Evolutionary conservation across 2,113 vertebrate genomes (phyloP).

Genomic region (Dolichallabes microphthalmus): DNA sequence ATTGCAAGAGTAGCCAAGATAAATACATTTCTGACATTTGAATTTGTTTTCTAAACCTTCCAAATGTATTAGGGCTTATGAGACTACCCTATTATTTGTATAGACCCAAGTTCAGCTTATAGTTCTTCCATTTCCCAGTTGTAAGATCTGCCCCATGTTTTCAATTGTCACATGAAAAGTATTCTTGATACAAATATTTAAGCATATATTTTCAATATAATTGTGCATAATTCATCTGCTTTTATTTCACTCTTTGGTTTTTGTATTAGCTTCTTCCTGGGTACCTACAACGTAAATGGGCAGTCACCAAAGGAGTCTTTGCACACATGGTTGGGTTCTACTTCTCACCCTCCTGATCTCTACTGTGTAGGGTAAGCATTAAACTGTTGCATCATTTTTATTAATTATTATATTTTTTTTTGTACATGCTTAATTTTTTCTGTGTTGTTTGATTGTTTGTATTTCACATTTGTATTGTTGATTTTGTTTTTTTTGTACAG

Average conservation of each 20-base stretch:
- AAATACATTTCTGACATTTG: neutral
- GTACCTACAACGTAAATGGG: conserved; percentile 95
- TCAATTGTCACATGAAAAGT: neutral
- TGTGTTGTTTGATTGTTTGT: too few relatives aligned
- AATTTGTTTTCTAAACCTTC: neutral
- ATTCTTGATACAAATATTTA: neutral
- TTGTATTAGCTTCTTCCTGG: conserved; percentile 85
- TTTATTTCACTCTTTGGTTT: neutral
- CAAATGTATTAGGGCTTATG: neutral
- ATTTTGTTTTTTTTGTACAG: too few relatives aligned
- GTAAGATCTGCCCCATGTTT: neutral
- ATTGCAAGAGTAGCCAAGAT: neutral
- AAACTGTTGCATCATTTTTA: neutral
- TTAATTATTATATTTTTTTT: too few relatives aligned
- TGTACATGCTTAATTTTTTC: too few relatives aligned
- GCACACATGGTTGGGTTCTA: conserved; percentile 81
- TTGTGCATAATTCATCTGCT: neutral
- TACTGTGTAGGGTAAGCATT: conserved; percentile 89
- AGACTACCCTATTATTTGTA: neutral
- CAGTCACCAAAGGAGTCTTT: conserved; percentile 87
- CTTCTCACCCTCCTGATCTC: conserved; percentile 82
- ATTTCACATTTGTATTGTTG: too few relatives aligned
- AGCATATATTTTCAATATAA: neutral
- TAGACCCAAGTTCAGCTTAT: neutral
- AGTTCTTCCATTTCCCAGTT: neutral